These are phyloP conservation scores for Tenodera sinensis DNA, from an alignment of 2,888 invertebrate species.

Conservation along the genomic window DNA sequence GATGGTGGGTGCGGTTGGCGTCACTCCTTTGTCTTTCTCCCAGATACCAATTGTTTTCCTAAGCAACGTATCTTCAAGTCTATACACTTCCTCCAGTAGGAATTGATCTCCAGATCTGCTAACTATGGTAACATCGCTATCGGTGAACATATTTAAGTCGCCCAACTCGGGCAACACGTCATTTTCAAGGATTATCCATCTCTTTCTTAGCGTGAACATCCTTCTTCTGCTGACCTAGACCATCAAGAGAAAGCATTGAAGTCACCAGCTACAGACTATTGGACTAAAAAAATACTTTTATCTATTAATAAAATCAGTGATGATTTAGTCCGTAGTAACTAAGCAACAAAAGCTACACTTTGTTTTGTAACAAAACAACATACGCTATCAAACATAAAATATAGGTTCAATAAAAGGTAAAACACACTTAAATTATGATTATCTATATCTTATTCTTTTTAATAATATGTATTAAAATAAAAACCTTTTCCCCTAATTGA, in stretches of 20 bases:
- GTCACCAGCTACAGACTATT: too few species aligned
- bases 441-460: too few species aligned
- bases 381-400: too few species aligned
- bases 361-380: too few species aligned
- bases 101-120: not conserved
- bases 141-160: constrained; percentile 12
- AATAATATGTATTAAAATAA: too few species aligned
- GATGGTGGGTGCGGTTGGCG: not conserved
- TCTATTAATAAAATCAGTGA: too few species aligned
- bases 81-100: constrained; percentile 17
- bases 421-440: too few species aligned
- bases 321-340: too few species aligned
- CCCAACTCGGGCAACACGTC: not conserved
- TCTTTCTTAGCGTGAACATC: not conserved
- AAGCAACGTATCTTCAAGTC: not conserved
- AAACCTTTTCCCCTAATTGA: too few species aligned
- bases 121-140: constrained; percentile 18
- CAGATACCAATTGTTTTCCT: constrained; percentile 13
- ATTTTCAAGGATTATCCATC: not conserved
- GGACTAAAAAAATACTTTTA: too few species aligned
- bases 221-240: not conserved
- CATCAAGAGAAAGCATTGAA: not conserved
- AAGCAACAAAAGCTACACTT: too few species aligned
- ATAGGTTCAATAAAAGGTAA: too few species aligned
- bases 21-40: not conserved